These are phyloP conservation scores for Thomomys bottae DNA, from an alignment of 2,113 vertebrate genomes.

Conservation along the genomic window DNA sequence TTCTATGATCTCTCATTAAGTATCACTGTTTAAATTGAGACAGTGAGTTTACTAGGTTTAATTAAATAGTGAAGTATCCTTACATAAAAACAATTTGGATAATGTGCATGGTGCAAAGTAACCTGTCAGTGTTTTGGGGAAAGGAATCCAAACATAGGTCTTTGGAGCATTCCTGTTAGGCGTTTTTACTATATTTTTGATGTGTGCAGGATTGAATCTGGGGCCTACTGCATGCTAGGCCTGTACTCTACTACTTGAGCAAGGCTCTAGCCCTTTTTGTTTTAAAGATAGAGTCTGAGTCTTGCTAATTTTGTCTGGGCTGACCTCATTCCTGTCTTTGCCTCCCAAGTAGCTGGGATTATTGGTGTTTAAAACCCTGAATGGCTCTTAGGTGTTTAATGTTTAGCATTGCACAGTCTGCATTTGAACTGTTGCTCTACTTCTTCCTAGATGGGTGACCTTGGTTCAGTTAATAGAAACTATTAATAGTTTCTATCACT, in stretches of 20 bases:
- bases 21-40: conserved; percentile 45
- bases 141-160: background rate
- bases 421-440: background rate
- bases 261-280: too few relatives aligned
- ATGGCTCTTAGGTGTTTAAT: too few relatives aligned
- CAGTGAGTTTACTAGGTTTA: conserved; percentile 47
- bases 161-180: background rate
- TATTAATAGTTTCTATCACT: background rate
- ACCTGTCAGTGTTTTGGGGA: conserved; percentile 39
- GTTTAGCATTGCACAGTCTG: too few relatives aligned
- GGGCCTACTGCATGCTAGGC: conserved; percentile 19
- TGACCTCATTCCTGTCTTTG: too few relatives aligned
- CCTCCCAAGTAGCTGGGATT: too few relatives aligned
- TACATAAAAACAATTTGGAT: conserved; percentile 28
- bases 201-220: background rate
- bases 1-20: background rate
- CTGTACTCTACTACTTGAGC: too few relatives aligned
- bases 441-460: background rate
- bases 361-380: too few relatives aligned
- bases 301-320: too few relatives aligned
- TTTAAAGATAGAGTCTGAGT: too few relatives aligned
- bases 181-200: conserved; percentile 20
- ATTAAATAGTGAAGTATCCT: background rate
- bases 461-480: conserved; percentile 32
- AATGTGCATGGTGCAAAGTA: conserved; percentile 46